These are phyloP conservation scores for Pseudachorutes palmiensis DNA, from an alignment of 1,140 invertebrate species.

Conservation along the genomic window DNA sequence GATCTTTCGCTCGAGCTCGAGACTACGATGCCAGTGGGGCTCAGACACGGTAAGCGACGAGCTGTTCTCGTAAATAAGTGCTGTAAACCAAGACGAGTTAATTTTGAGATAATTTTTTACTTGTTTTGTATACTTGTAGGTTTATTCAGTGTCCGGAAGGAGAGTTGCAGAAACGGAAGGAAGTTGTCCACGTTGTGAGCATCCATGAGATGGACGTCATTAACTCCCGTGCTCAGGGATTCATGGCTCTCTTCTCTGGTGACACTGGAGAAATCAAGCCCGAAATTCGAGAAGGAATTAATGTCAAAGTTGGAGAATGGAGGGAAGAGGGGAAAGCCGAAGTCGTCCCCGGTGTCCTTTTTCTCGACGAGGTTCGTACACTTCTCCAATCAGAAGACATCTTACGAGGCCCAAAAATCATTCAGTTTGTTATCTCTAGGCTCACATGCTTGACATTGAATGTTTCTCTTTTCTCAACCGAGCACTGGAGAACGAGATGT, in stretches of 20 bases:
- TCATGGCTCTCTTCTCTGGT: constrained; percentile 91
- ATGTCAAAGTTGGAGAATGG: constrained; percentile 97
- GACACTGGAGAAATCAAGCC: constrained; percentile 98
- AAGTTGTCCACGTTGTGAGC: constrained; percentile 96
- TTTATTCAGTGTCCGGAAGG: constrained; percentile 98
- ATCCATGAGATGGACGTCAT: constrained; percentile 99
- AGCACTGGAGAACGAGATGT: constrained; percentile 92
- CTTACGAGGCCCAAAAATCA: constrained; percentile 9
- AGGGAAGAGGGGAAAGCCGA: constrained; percentile 97
- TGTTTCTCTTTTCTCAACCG: constrained; percentile 97
- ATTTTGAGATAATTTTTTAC: too few relatives aligned
- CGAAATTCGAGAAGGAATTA: constrained; percentile 97
- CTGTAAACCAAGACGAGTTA: too few relatives aligned
- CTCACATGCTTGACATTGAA: constrained; percentile 98
- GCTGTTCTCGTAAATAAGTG: too few relatives aligned
- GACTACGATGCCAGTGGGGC: constrained; percentile 97
- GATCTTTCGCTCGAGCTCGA: constrained; percentile 88
- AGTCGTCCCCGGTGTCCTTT: constrained; percentile 91
- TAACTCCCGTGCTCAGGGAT: constrained; percentile 93
- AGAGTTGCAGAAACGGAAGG: constrained; percentile 96
- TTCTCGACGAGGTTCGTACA: constrained; percentile 68
- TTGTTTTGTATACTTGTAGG: constrained; percentile 48
- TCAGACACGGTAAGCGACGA: constrained; percentile 50
- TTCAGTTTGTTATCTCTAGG: constrained; percentile 51
- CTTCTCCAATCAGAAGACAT: not conserved